Percentiles rank a stretch among this genome's conserved stretches.
phyloP scores from a whole-genome alignment of 2,888 invertebrate genomes.

The Carabus problematicus region DNA sequence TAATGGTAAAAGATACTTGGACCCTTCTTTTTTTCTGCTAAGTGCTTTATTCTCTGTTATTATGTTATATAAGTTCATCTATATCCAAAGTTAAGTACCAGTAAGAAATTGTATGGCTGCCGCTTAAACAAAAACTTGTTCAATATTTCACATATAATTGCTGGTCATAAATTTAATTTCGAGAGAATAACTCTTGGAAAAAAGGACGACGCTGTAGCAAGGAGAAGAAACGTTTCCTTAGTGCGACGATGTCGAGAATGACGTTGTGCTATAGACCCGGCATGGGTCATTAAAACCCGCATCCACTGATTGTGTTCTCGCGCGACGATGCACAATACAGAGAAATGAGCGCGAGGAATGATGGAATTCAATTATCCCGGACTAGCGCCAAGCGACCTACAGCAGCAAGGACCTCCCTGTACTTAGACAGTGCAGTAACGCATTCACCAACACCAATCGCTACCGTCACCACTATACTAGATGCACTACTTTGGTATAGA shows the following conservation, averaged over 20 bases:
- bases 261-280: background rate
- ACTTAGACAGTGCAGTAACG: slow-evolving; percentile 12
- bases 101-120: too few relatives aligned
- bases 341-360: slow-evolving; percentile 52
- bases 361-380: slow-evolving; percentile 56
- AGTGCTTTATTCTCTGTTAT: too few relatives aligned
- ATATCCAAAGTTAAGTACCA: too few relatives aligned
- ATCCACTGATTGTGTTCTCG: slow-evolving; percentile 57
- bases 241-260: background rate
- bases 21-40: too few relatives aligned
- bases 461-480: background rate
- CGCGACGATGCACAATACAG: slow-evolving; percentile 51
- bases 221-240: slow-evolving; percentile 15
- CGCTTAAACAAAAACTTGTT: slow-evolving; percentile 14
- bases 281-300: slow-evolving; percentile 25
- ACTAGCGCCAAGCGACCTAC: slow-evolving; percentile 40
- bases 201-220: background rate
- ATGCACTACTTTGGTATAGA: too few relatives aligned
- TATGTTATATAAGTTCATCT: too few relatives aligned
- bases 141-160: slow-evolving; percentile 20
- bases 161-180: background rate
- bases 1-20: too few relatives aligned
- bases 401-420: background rate
- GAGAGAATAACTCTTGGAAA: slow-evolving; percentile 7
- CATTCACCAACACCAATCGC: slow-evolving; percentile 14